Base-by-base conservation (phyloP, 1,140 invertebrate species). In the Pomacea maculata region DNA sequence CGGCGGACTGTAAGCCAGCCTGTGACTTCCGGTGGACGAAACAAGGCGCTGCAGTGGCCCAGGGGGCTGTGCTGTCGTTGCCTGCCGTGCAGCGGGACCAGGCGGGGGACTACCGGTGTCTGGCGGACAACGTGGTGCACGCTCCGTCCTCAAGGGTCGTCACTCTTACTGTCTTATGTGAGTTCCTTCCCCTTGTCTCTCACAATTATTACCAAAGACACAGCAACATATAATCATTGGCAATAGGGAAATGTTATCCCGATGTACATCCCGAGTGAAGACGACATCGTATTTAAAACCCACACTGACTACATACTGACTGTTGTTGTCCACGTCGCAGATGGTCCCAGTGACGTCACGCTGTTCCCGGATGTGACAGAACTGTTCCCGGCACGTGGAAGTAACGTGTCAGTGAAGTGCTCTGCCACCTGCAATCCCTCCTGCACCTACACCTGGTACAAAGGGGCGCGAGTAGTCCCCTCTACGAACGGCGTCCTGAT, bases 1-100 rank as follows among this genome's bases (percentile, higher is more conserved):
- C 65, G 34, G 74, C 80, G 5, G 80, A 81, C 61, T 81, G 80
- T n/a, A 77, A 78, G 14, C 80, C 80, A 3, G 45, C 63, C 19
- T 81, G 80, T 57, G 29, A 10, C 14, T 81, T 63, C 75, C 34
- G 55, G 25, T 81, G 80, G 80, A 14, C 21, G 10, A 75, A 57
- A 61, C 75, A 75, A 57, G 65, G 21, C 3, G 55, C 65, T n/a
- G 17, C 34, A 5, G 65, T 77, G 1, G 29, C 52, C 29, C 5
- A 1, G 45, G 55, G 67, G 21, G 29, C 74, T 3, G 73, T 73
- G 68, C 70, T 80, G n/a, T 64, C 29, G 61, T 74, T 80, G 70
- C 29, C 29, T 21, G 29, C 19, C 34, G 29, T 80, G n/a, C 70
- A 80, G 70, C 15, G 78, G 21, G 45, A 52, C 5, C 79, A 80